A percentile compares a stretch with the other conserved stretches of the same genome.
These are phyloP conservation scores for Tachina grossa DNA, from an alignment of 2,888 invertebrate species.

Conservation along the genomic window DNA sequence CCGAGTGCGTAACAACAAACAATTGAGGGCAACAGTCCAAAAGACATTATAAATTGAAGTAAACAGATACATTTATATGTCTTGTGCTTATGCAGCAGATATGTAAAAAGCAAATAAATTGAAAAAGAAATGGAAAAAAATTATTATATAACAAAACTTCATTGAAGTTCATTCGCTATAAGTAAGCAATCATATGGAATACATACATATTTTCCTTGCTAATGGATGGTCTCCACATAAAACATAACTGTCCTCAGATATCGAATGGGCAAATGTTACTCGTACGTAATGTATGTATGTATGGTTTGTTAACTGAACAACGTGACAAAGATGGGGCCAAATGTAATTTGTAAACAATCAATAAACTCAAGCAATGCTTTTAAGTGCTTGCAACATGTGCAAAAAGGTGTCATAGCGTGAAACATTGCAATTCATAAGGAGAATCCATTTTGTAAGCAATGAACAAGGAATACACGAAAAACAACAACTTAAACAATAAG, in stretches of 20 bases:
- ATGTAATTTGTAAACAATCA: constrained; percentile 67
- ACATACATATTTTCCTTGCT: constrained; percentile 18
- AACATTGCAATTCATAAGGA: constrained; percentile 63
- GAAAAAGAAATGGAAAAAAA: constrained; percentile 11
- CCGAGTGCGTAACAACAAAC: constrained; percentile 32
- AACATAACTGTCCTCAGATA: neutral
- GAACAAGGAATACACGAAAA: constrained; percentile 31
- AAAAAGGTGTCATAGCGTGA: constrained; percentile 65
- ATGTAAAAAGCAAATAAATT: constrained; percentile 29
- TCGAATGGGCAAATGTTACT: constrained; percentile 35
- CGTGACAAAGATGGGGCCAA: constrained; percentile 17
- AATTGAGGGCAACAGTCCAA: constrained; percentile 44
- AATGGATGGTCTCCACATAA: constrained; percentile 1
- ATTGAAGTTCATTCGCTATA: constrained; percentile 57
- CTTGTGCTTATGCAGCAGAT: constrained; percentile 11
- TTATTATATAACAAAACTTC: constrained; percentile 23
- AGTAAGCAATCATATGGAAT: constrained; percentile 60
- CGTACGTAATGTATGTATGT: no score
- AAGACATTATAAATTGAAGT: constrained; percentile 40
- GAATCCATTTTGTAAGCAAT: constrained; percentile 37
- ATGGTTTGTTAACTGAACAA: constrained; percentile 10
- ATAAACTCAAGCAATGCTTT: constrained; percentile 58
- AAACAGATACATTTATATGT: constrained; percentile 50
- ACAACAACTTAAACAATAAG: constrained; percentile 6
- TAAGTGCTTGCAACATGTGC: constrained; percentile 65